These are phyloP conservation scores for Odontamblyopus lacepedii DNA, from an alignment of 2,797 vertebrate species.

Conservation along the genomic window DNA sequence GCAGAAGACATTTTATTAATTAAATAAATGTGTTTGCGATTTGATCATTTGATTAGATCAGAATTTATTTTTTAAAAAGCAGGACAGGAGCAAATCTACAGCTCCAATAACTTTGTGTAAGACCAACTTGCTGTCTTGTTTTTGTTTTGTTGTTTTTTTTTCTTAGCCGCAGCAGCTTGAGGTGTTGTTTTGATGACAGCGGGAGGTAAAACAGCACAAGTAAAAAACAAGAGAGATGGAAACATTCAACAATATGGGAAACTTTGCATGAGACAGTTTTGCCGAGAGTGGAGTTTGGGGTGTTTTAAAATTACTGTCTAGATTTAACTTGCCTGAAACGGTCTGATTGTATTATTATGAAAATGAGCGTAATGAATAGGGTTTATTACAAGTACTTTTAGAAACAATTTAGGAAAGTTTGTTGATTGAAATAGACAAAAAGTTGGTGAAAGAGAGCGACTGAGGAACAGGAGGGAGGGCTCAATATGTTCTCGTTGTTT, in stretches of 20 bases:
- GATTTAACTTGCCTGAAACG: not conserved
- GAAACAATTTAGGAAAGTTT: not conserved
- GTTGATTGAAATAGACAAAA: not conserved
- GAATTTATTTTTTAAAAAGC: not conserved
- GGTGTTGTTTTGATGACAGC: conserved; percentile 2
- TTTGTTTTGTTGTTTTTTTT: not conserved
- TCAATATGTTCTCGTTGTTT: not conserved
- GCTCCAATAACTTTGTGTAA: not conserved
- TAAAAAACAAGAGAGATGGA: not conserved
- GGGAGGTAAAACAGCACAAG: not conserved
- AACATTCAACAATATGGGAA: not conserved
- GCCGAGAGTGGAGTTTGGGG: not conserved
- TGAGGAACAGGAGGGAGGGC: not conserved
- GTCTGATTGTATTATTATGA: not conserved
- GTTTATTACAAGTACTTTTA: not conserved
- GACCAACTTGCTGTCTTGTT: not conserved
- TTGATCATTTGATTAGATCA: not conserved
- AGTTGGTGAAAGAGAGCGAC: not conserved
- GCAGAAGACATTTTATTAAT: not conserved
- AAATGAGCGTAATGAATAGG: not conserved
- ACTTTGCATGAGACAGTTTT: not conserved
- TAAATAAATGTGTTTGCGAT: not conserved
- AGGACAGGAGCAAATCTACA: not conserved
- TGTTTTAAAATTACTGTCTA: not conserved
- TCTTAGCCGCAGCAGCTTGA: not conserved